These are phyloP conservation scores for Candidula unifasciata DNA, from an alignment of 2,888 invertebrate genomes.

Conservation along the genomic window DNA sequence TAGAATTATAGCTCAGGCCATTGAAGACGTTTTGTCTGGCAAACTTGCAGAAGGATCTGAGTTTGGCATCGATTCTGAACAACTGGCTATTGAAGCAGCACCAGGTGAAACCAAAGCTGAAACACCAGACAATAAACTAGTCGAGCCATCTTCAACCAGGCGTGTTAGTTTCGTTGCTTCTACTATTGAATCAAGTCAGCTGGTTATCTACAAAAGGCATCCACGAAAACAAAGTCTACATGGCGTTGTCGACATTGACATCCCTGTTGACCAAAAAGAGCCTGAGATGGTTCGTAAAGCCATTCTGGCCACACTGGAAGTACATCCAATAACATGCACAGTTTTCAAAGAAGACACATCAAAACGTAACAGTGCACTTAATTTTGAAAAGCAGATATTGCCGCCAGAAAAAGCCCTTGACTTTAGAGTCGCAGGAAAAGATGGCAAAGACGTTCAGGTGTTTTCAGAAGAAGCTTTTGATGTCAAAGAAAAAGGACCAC, in stretches of 20 bases:
- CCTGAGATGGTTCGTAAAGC: conserved; percentile 32
- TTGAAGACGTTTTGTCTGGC: conserved; percentile 48
- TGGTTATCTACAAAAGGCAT: conserved; percentile 47
- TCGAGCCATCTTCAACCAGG: background rate
- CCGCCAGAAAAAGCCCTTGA: conserved; percentile 44
- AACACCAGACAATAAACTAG: conserved; percentile 5
- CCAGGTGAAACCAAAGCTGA: background rate
- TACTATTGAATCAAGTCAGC: conserved; percentile 48
- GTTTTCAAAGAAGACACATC: conserved; percentile 39
- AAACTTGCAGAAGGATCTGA: conserved; percentile 46
- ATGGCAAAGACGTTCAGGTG: conserved; percentile 30
- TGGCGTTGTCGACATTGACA: conserved; percentile 49
- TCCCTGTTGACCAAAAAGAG: conserved; percentile 36
- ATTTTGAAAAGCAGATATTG: conserved; percentile 40
- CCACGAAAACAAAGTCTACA: conserved; percentile 49
- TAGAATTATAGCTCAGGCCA: conserved; percentile 45
- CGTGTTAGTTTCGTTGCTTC: conserved; percentile 41
- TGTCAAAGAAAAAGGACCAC: conserved; percentile 43
- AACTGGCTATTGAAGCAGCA: conserved; percentile 24
- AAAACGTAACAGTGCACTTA: background rate
- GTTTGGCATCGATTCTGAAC: conserved; percentile 13
- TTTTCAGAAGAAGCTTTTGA: conserved; percentile 50
- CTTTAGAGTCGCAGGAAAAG: conserved; percentile 34
- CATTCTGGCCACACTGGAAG: conserved; percentile 41
- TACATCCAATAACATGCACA: conserved; percentile 43